phyloP scores from a whole-genome alignment of 1,140 invertebrate genomes.

The Drosophila dunni region DNA sequence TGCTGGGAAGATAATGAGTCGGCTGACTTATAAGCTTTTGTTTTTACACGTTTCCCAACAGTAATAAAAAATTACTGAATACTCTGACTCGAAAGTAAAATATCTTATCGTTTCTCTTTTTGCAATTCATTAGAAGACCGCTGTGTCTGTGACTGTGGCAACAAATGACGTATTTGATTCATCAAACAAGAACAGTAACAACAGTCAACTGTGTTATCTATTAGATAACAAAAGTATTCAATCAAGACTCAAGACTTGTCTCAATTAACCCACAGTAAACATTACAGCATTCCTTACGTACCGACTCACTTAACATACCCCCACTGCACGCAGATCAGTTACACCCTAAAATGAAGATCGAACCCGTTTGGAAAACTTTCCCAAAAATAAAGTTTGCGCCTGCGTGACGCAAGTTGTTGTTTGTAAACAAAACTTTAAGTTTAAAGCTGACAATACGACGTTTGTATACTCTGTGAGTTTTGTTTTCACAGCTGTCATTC shows the following conservation, averaged over 20 bases:
- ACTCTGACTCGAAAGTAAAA: background rate
- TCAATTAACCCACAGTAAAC: conserved; percentile 25
- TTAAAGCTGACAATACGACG: conserved; percentile 14
- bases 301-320: background rate
- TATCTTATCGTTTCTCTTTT: background rate
- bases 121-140: conserved; percentile 35
- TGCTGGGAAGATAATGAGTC: conserved; percentile 21
- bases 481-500: background rate
- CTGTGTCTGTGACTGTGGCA: conserved; percentile 23
- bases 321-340: conserved; percentile 13
- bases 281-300: conserved; percentile 5
- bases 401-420: conserved; percentile 54
- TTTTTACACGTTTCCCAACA: conserved; percentile 19
- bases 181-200: conserved; percentile 31
- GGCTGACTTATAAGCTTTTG: conserved; percentile 15
- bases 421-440: conserved; percentile 35
- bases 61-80: conserved; percentile 1
- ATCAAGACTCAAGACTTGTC: conserved; percentile 21
- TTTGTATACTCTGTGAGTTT: conserved; percentile 13
- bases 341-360: background rate
- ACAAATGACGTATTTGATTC: conserved; percentile 50
- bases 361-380: conserved; percentile 34
- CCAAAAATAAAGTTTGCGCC: conserved; percentile 30
- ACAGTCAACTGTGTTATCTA: conserved; percentile 37
- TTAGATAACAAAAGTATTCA: conserved; percentile 54